Conservation (phyloP, 2,888 invertebrate species). For the Eustalomyia histrio region DNA sequence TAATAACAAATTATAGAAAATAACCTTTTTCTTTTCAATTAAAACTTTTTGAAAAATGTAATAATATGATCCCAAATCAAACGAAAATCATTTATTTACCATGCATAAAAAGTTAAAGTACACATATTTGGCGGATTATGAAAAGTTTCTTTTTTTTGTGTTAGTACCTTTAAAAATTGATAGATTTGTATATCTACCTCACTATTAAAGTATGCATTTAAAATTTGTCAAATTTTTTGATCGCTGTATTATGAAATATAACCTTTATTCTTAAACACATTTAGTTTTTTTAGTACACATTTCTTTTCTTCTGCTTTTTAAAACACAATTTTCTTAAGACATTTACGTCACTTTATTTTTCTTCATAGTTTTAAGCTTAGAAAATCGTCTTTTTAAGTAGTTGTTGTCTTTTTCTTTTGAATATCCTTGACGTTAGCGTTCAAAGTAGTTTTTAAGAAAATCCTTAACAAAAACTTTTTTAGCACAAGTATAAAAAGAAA, state of each 20-base stretch:
- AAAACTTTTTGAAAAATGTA: no score
- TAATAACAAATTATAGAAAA: no score
- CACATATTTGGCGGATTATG: no score
- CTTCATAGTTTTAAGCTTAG: slow-evolving; percentile 72
- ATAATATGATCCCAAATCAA: no score
- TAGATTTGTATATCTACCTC: no score
- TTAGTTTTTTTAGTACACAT: not conserved
- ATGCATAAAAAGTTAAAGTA: no score
- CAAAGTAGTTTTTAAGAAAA: slow-evolving; percentile 73
- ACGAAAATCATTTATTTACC: no score
- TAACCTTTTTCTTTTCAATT: no score
- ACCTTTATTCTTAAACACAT: slow-evolving; percentile 5
- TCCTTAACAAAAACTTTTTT: slow-evolving; percentile 69
- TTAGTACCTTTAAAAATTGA: no score
- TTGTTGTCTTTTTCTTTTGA: slow-evolving; percentile 70
- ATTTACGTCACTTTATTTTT: slow-evolving; percentile 60
- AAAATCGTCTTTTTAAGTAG: slow-evolving; percentile 77
- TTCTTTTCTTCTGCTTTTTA: slow-evolving; percentile 19
- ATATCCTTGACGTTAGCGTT: slow-evolving; percentile 54
- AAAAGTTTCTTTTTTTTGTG: no score
- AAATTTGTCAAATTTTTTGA: no score
- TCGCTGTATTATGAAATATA: not conserved
- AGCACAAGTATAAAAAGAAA: slow-evolving; percentile 50
- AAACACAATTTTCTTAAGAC: slow-evolving; percentile 46
- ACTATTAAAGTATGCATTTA: no score